Evolutionary conservation across 30 jellyfish, hydroid and myxozoan genomes (phyloP).

Genomic region (Phacellophora camtschatica): DNA sequence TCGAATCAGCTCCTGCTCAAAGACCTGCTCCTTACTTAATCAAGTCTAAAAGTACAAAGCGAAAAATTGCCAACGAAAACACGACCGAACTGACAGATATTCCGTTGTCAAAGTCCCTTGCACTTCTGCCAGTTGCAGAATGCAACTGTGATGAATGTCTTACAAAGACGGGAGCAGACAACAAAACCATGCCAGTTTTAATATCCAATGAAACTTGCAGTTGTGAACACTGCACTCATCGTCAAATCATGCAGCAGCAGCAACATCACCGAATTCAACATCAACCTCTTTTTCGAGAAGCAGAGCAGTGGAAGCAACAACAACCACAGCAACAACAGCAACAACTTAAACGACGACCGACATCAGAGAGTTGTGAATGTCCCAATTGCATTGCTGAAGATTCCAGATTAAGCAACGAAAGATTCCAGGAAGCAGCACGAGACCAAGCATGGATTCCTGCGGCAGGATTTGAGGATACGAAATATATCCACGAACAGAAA

Average conservation of each 20-base stretch:
- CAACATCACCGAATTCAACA: background rate
- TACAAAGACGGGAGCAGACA: background rate
- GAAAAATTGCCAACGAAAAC: background rate
- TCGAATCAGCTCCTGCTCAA: background rate
- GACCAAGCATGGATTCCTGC: too few species aligned
- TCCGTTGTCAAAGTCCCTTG: background rate
- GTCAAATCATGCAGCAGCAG: background rate
- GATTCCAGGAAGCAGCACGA: too few species aligned
- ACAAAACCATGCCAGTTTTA: background rate
- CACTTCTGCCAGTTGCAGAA: background rate
- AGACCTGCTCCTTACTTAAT: slow-evolving; percentile 6
- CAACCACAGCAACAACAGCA: background rate
- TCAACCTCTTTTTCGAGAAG: too few species aligned
- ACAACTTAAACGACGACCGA: background rate
- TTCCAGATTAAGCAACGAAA: too few species aligned
- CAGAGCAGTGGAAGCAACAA: too few species aligned
- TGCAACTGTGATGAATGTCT: slow-evolving; percentile 32
- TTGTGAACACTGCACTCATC: slow-evolving; percentile 12
- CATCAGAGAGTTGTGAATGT: background rate
- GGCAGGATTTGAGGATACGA: too few species aligned
- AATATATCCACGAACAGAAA: too few species aligned
- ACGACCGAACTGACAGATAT: background rate
- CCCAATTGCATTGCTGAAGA: background rate
- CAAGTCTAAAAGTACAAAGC: background rate
- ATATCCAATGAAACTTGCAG: background rate